Evolutionary conservation across 2,888 invertebrate genomes (phyloP), one percentile per base, ranked within the genome.

Genomic region (Anthrax anthrax): DNA sequence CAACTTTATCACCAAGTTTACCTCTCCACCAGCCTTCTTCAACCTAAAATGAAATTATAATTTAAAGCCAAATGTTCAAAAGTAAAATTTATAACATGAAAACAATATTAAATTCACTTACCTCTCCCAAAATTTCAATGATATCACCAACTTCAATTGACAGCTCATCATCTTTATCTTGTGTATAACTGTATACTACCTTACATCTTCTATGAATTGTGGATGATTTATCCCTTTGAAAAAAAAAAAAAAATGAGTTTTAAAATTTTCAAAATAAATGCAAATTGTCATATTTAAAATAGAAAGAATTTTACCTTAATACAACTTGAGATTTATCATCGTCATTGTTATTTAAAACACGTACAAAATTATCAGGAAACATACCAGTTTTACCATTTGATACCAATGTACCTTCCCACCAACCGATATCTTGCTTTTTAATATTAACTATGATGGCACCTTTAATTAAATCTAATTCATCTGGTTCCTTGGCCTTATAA

Each of bases 11-110:
- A 63, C 82, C 80, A 41, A 87, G 71, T 47, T 79, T 75, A 51
- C 92, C 94, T 73, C 83, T 81, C 91, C 90, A 94, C 85, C 86
- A 87, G 32, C 92, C 92, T 64, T 92, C 91, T 65, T 95, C 94
- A 51, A 76, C 77, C 67, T 68, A 57, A n/a, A n/a, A 13, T n/a
- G 34, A 34, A 34, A 5, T 34, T 4, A 8, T 10, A n/a, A 34
- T 13, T 10, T 34, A 12, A 34, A 14, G 34, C 4, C 9, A n/a
- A 34, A 34, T 10, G 12, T 8, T 8, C 34, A 14, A 14, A 3
- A 12, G 4, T 10, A 34, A 34, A 34, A 34, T 34, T 13, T 12
- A 14, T n/a, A 13, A 5, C 4, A 34, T 4, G 13, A 34, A 34
- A 34, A 34, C 12, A 34, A 8, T n/a, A n/a, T 27, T 2, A 27